Percentiles rank a stretch among this genome's conserved stretches.
phyloP scores from a whole-genome alignment of 2,888 invertebrate species.

The Eristalis tenax region DNA sequence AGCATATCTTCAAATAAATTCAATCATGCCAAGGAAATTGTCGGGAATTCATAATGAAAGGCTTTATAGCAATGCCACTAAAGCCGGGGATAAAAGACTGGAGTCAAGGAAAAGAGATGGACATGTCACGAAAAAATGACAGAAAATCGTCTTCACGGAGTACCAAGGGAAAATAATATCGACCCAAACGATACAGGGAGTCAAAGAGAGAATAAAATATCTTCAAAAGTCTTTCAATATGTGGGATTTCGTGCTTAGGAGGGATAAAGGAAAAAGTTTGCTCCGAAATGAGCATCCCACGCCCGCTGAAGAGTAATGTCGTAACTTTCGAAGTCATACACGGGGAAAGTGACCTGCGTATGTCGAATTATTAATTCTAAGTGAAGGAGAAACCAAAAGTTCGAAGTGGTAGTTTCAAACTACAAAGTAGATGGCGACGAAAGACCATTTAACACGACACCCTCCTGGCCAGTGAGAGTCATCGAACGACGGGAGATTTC shows the following conservation, averaged over 20 bases:
- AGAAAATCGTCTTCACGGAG: background rate
- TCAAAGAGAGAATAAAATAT: background rate
- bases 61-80: background rate
- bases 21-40: too few species aligned
- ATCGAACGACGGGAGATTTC: too few species aligned
- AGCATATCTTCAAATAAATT: too few species aligned
- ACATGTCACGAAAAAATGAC: background rate
- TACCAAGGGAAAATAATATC: background rate
- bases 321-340: background rate
- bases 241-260: background rate
- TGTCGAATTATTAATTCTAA: background rate
- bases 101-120: background rate
- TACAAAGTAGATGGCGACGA: background rate
- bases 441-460: background rate
- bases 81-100: background rate
- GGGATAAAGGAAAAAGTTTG: background rate
- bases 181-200: background rate
- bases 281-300: background rate
- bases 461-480: background rate
- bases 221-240: background rate
- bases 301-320: background rate
- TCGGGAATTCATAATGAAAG: background rate
- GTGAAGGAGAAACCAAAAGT: background rate
- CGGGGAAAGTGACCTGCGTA: background rate
- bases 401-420: background rate